Evolutionary conservation across 1,140 invertebrate genomes (phyloP), one percentile per base, ranked within the genome.

Genomic region (Temnothorax curvispinosus): DNA sequence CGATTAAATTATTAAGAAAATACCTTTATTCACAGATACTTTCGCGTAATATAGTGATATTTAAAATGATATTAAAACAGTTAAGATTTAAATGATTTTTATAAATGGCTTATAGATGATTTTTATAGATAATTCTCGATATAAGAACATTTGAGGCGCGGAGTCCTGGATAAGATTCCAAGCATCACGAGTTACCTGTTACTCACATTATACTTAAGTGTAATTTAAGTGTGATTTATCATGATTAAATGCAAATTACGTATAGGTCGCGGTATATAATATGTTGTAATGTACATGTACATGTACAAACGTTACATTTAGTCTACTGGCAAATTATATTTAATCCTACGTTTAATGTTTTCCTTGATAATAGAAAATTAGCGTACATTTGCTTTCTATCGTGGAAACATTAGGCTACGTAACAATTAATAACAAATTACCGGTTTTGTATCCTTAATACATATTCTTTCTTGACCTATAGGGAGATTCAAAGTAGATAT

Each of bases 181-280:
- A 21, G 64, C n/a, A 9, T 71, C 67, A 15, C 41, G 35, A 47
- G 41, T 71, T 71, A 69, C 18, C 41, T 69, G 38, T 27, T 69
- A 9, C 35, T 67, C 64, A 67, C 67, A 71, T 71, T 71, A 21
- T 71, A 71, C 21, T 71, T 71, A 71, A 47, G 67, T 71, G 13
- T 71, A 71, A 71, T 71, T 71, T 71, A 71, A 71, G 18, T 47
- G 41, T 47, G 41, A 71, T 71, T 71, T 71, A 71, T 71, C 67
- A 71, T 71, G 41, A 71, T 71, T 71, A 71, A 71, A 47, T 71
- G 67, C 21, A 47, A 71, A 47, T 71, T 47, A 71, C 21, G 67
- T 47, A 27, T 71, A 71, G 38, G 67, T 47, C 41, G 67, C 67
- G 27, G 41, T 47, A 15, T 35, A 27, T 69, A 71, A 44, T 71